Evolutionary conservation across 1,140 invertebrate species (phyloP).

Genomic region (Listronotus bonariensis): DNA sequence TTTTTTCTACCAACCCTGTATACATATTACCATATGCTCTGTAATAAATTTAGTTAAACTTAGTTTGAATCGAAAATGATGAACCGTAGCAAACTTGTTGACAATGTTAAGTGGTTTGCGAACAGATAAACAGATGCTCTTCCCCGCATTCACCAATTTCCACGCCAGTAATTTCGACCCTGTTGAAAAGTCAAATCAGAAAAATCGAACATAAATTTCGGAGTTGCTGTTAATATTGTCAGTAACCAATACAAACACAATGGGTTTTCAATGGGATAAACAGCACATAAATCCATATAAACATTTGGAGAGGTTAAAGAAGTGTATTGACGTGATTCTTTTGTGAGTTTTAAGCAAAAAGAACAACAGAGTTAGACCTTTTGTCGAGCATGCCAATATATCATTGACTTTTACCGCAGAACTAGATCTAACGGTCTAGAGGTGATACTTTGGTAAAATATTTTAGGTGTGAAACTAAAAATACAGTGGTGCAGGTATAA

Average conservation of each 20-base stretch:
- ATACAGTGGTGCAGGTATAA: too few species aligned
- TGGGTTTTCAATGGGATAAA: constrained; percentile 26
- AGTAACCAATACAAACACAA: constrained; percentile 33
- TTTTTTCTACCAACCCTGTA: too few species aligned
- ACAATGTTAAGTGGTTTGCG: constrained; percentile 7
- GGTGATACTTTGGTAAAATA: too few species aligned
- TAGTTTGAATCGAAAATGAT: constrained; percentile 15
- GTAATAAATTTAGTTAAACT: too few species aligned
- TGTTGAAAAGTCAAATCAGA: constrained; percentile 15
- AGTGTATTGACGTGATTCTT: constrained; percentile 15
- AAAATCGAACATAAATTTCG: constrained; percentile 19
- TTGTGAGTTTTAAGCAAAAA: constrained; percentile 5
- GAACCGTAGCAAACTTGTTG: constrained; percentile 13
- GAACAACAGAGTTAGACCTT: constrained; percentile 10
- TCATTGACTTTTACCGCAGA: constrained; percentile 15
- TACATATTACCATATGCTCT: too few species aligned
- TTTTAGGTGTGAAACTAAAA: too few species aligned
- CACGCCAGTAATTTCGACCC: constrained; percentile 19
- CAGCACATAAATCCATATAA: constrained; percentile 25
- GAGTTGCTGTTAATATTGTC: constrained; percentile 24
- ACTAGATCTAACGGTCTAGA: constrained; percentile 21
- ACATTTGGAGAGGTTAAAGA: constrained; percentile 5
- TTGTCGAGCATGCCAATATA: constrained; percentile 12
- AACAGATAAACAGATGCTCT: constrained; percentile 28
- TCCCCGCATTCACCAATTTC: constrained; percentile 21